Conservation (phyloP, 2,113 vertebrate species). For the Cavia porcellus region DNA sequence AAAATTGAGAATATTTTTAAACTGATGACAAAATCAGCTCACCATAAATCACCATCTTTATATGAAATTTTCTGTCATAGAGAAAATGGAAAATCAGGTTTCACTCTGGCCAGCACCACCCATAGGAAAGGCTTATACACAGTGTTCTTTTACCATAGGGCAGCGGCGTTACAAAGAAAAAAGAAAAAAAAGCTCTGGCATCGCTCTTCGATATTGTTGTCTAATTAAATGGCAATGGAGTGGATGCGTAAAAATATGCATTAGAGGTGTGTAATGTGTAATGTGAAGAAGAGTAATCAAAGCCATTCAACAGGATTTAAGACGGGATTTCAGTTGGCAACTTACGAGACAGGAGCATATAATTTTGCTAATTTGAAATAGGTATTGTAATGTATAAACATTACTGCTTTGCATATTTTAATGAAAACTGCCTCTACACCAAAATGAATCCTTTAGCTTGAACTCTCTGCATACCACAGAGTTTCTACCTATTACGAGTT, state of each 20-base stretch:
- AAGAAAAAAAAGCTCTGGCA: slow-evolving; percentile 64
- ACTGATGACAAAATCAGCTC: slow-evolving; percentile 46
- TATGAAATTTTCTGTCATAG: slow-evolving; percentile 47
- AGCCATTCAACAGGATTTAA: slow-evolving; percentile 87
- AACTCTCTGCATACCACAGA: slow-evolving; percentile 76
- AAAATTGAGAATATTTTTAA: slow-evolving; percentile 37
- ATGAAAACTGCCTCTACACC: slow-evolving; percentile 85
- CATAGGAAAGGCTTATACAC: slow-evolving; percentile 67
- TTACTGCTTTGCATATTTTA: slow-evolving; percentile 87
- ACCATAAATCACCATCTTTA: slow-evolving; percentile 61
- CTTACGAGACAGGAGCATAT: slow-evolving; percentile 85
- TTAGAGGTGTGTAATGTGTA: slow-evolving; percentile 82
- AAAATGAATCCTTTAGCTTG: slow-evolving; percentile 83
- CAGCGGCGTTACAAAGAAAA: background rate
- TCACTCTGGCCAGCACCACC: slow-evolving; percentile 46
- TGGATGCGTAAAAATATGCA: slow-evolving; percentile 84
- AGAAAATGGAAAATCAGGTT: slow-evolving; percentile 76
- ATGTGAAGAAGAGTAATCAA: slow-evolving; percentile 87
- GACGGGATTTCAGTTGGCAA: slow-evolving; percentile 82
- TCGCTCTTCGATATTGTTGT: slow-evolving; percentile 86
- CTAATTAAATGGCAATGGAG: slow-evolving; percentile 89
- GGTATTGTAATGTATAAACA: slow-evolving; percentile 87
- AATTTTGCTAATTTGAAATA: slow-evolving; percentile 89
- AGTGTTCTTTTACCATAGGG: slow-evolving; percentile 44
- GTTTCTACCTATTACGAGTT: slow-evolving; percentile 81